Evolutionary conservation across 2,113 vertebrate species (phyloP).

Genomic region (Hiodon tergisus): DNA sequence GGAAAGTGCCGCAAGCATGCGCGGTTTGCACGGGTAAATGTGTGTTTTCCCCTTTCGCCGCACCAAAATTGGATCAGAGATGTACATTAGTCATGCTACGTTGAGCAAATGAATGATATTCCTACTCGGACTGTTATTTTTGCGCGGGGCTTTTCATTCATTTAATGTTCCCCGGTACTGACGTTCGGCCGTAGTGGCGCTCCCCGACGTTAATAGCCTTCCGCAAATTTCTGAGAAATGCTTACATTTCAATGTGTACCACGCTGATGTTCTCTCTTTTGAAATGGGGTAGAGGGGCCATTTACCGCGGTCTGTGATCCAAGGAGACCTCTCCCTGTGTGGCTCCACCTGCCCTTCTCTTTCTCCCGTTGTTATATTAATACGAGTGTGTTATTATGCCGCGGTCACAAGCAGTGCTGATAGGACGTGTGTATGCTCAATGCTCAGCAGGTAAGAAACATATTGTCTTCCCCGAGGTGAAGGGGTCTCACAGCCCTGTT

Average conservation of each 20-base stretch:
- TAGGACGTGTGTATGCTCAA: no score
- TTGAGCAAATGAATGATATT: constrained; percentile 3
- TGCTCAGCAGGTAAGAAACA: constrained; percentile 5
- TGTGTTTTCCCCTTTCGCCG: neutral
- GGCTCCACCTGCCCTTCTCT: neutral
- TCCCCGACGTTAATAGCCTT: neutral
- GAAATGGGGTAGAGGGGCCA: neutral
- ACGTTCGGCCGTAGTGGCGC: constrained; percentile 1
- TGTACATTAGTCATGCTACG: constrained; percentile 15
- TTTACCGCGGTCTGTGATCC: neutral
- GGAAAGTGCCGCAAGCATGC: no score
- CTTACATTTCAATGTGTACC: neutral
- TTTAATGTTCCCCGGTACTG: constrained; percentile 19
- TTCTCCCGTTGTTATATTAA: neutral
- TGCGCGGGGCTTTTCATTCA: constrained; percentile 10
- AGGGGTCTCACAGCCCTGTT: constrained; percentile 1
- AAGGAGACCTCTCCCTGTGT: neutral
- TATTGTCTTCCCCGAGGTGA: constrained; percentile 2
- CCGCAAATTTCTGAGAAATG: neutral
- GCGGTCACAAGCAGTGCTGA: no score
- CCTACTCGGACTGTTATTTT: constrained; percentile 3
- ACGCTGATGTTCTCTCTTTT: neutral
- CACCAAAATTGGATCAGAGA: neutral
- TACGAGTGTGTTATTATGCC: no score
- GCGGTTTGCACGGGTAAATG: no score